Base-by-base conservation (phyloP, 2,888 invertebrate species). In the Pseudococcus jackbeardsleyi region DNA sequence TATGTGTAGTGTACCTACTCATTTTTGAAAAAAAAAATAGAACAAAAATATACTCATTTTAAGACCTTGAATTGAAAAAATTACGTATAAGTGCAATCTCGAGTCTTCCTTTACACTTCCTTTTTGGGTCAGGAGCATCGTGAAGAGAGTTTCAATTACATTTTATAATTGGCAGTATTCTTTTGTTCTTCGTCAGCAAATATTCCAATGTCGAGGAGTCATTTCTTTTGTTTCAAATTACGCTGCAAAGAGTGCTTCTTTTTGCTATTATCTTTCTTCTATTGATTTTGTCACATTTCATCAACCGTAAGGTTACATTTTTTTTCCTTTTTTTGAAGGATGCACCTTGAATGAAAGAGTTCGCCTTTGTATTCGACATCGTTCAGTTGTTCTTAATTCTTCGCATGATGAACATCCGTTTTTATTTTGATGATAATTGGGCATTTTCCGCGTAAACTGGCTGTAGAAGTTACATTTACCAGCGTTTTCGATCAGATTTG, bases 171-270 rank as follows among this genome's bases (percentile, higher is more conserved):
- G 54, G 54, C 54, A n/a, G 54, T 54, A 7, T 54, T 54, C 54
- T 54, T 54, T 54, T 54, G 54, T 54, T n/a, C 54, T 54, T 54
- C 54, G n/a, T 6, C n/a, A 54, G 48, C 26, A 54, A 5, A 7
- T n/a, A 54, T 54, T 54, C n/a, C 54, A 54, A 54, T 54, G 54
- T 54, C 54, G 54, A 54, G 54, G n/a, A 54, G 54, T 54, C 54
- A 54, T 54, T n/a, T 0, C n/a, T 54, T 54, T 54, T 54, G 54
- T 54, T 54, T 54, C n/a, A 54, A 54, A 54, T 54, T n/a, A 54
- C 54, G 54, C 54, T n/a, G 54, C n/a, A 17, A n/a, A 54, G 54
- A 54, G 54, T 54, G n/a, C 54, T n/a, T 54, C n/a, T 54, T 54
- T 54, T 54, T n/a, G 54, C n/a, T 54, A 54, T 54, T 17, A 12